Evolutionary conservation across 2,888 invertebrate species (phyloP).

Genomic region (Calameuta filiformis): DNA sequence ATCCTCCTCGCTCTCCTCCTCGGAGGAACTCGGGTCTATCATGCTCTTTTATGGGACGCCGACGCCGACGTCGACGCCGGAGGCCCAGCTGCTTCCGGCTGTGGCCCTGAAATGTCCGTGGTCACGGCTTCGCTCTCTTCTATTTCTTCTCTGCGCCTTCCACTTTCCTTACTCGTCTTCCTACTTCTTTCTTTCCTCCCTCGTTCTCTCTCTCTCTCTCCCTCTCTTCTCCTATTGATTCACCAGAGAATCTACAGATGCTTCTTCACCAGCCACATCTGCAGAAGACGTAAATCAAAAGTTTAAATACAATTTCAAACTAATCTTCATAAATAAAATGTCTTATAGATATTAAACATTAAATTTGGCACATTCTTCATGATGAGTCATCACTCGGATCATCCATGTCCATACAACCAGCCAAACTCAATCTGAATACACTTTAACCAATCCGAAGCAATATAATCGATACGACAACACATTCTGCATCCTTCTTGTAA

Average conservation of each 20-base stretch:
- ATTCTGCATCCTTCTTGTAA: background rate
- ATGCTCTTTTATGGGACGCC: constrained; percentile 66
- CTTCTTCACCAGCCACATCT: background rate
- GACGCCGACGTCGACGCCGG: constrained; percentile 11
- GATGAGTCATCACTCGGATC: background rate
- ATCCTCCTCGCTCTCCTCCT: constrained; percentile 95
- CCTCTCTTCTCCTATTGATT: background rate
- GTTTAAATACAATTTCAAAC: too few species aligned
- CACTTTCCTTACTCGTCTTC: constrained; percentile 12
- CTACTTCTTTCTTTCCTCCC: background rate
- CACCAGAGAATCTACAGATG: background rate
- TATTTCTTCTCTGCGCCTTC: constrained; percentile 11
- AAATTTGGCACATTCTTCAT: background rate
- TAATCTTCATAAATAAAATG: background rate
- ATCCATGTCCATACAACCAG: background rate
- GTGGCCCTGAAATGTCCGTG: constrained; percentile 21
- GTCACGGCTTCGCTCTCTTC: constrained; percentile 7
- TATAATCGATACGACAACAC: background rate
- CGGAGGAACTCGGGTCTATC: constrained; percentile 97
- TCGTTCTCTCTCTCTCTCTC: background rate
- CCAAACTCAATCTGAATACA: too few species aligned
- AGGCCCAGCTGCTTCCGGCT: constrained; percentile 2
- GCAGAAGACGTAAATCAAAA: background rate
- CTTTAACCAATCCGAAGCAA: background rate
- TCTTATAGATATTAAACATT: background rate